Conservation (phyloP, 2,113 vertebrate species). For the Capreolus pygargus region DNA sequence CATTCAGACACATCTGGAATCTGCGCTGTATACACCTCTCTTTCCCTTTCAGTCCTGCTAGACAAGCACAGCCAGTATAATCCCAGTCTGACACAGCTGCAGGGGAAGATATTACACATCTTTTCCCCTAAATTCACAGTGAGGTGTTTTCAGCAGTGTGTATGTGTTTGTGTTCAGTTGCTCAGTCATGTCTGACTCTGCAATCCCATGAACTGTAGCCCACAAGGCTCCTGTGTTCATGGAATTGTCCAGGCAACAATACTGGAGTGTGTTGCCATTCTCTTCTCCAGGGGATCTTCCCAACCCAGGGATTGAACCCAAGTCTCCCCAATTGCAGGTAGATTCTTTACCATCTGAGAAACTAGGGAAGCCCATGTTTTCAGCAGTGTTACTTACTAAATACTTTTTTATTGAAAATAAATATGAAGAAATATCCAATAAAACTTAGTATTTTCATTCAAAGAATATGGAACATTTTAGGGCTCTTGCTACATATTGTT, state of each 20-base stretch:
- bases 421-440: slow-evolving; percentile 18
- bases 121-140: neutral
- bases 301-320: neutral
- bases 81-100: neutral
- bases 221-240: rapidly evolving
- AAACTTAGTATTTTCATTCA: slow-evolving; percentile 35
- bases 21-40: neutral
- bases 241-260: neutral
- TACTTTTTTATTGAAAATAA: slow-evolving; percentile 46
- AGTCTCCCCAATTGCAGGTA: neutral
- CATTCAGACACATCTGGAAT: neutral
- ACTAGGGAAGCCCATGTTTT: neutral
- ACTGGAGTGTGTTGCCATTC: neutral
- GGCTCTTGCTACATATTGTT: neutral
- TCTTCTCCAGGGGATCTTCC: neutral
- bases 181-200: neutral
- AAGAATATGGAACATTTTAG: slow-evolving; percentile 1
- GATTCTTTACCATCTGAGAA: neutral
- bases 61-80: neutral
- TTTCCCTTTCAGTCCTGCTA: neutral
- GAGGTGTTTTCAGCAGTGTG: neutral
- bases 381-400: neutral
- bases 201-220: neutral
- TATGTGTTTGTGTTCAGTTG: neutral
- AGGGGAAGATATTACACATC: neutral